Conservation (phyloP, 2,888 invertebrate genomes). For the Drosophila melanosoma region DNA sequence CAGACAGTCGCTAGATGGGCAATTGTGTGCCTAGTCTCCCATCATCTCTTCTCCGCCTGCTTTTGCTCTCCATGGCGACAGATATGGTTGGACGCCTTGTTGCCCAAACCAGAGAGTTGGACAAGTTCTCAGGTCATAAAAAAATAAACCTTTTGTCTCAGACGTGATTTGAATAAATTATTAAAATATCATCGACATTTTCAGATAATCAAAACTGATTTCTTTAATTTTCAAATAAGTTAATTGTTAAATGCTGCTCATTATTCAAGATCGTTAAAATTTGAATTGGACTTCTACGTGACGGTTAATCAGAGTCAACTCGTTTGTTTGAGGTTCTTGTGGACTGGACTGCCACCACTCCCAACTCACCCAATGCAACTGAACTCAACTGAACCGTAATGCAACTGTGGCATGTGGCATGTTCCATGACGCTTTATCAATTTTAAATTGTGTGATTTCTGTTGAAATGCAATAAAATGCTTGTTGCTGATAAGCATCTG, state of each 20-base stretch:
- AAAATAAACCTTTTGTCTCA: background rate
- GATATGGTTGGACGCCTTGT: slow-evolving; percentile 50
- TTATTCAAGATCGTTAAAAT: slow-evolving; percentile 27
- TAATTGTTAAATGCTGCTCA: slow-evolving; percentile 18
- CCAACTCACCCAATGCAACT: slow-evolving; percentile 11
- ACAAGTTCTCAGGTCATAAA: slow-evolving; percentile 1
- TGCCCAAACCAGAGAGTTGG: slow-evolving; percentile 13
- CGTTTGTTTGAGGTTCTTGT: slow-evolving; percentile 19
- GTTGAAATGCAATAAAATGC: slow-evolving; percentile 70
- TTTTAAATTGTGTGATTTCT: slow-evolving; percentile 72
- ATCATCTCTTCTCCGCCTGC: slow-evolving; percentile 1
- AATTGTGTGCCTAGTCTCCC: slow-evolving; percentile 30
- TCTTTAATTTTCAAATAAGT: slow-evolving; percentile 8
- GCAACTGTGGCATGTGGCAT: slow-evolving; percentile 32
- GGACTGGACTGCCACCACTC: slow-evolving; percentile 1
- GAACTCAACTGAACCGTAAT: slow-evolving; percentile 20
- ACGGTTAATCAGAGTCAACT: slow-evolving; percentile 7
- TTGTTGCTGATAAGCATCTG: slow-evolving; percentile 70
- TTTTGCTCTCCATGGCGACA: background rate
- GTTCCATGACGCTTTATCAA: slow-evolving; percentile 58
- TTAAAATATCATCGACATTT: background rate
- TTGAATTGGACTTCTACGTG: slow-evolving; percentile 39
- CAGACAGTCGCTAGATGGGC: slow-evolving; percentile 24
- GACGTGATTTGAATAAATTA: slow-evolving; percentile 49
- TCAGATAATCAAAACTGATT: background rate